A percentile compares a stretch with the other conserved stretches of the same genome.
phyloP scores from a whole-genome alignment of 2,797 vertebrate genomes.

The Setipinna tenuifilis region DNA sequence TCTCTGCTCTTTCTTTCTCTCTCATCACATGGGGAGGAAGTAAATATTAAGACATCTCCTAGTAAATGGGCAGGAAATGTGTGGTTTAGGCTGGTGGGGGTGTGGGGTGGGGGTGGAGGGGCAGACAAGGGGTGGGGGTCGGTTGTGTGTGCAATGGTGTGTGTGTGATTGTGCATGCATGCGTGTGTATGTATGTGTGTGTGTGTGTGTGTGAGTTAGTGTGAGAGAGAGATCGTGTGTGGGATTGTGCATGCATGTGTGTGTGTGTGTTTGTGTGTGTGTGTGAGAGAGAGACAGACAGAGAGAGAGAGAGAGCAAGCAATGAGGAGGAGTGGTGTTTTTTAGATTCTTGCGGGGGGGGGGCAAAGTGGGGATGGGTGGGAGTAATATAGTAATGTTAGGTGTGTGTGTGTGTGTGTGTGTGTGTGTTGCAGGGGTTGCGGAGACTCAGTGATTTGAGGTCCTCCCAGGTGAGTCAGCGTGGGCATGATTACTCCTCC shows the following conservation, averaged over 20 bases:
- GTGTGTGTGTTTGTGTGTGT: neutral
- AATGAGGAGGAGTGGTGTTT: too few relatives aligned
- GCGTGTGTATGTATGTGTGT: slow-evolving; percentile 18
- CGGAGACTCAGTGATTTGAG: too few relatives aligned
- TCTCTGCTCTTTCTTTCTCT: slow-evolving; percentile 50
- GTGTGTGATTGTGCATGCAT: slow-evolving; percentile 16
- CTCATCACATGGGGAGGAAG: slow-evolving; percentile 66
- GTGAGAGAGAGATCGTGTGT: too few relatives aligned
- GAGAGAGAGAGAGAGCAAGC: too few relatives aligned
- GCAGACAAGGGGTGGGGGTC: neutral
- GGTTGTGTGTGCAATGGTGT: slow-evolving; percentile 37
- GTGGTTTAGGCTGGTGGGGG: slow-evolving; percentile 43
- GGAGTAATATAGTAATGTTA: too few relatives aligned
- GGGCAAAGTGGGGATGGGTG: too few relatives aligned
- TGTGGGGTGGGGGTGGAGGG: neutral
- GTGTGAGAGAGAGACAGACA: neutral
- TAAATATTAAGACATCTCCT: slow-evolving; percentile 77
- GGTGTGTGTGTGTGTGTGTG: too few relatives aligned
- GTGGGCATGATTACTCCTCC: too few relatives aligned
- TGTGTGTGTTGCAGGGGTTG: too few relatives aligned
- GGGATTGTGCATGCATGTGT: neutral
- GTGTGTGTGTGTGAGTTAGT: slow-evolving; percentile 27
- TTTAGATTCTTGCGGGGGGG: too few relatives aligned
- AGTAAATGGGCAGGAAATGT: slow-evolving; percentile 67
- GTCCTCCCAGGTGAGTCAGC: too few relatives aligned